These are phyloP conservation scores for Gastrophryne carolinensis DNA, from an alignment of 2,797 vertebrate genomes.

Conservation along the genomic window DNA sequence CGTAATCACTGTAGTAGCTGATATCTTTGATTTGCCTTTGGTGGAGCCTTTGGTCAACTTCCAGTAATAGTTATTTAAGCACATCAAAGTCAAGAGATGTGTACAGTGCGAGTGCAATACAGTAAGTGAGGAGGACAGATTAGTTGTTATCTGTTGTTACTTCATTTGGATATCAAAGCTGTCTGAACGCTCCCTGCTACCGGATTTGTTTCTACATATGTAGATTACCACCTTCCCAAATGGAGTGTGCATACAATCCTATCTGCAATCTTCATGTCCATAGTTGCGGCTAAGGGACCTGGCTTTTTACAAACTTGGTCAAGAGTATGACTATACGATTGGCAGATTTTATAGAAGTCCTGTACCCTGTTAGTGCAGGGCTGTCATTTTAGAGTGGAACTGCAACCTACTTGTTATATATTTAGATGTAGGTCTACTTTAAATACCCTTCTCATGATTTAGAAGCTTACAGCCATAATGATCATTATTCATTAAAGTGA, in stretches of 20 bases:
- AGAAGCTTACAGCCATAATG: no score
- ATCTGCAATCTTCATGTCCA: neutral
- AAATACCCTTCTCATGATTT: no score
- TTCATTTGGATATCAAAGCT: constrained; percentile 23
- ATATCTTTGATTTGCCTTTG: neutral
- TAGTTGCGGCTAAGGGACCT: neutral
- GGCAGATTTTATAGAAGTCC: no score
- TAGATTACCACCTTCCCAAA: neutral
- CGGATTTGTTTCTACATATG: constrained; percentile 1
- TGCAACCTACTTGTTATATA: no score
- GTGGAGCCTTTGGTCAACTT: constrained; percentile 21
- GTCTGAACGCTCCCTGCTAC: constrained; percentile 23
- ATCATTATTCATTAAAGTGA: no score
- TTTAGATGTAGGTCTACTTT: no score
- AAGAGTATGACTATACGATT: no score
- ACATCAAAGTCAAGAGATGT: constrained; percentile 31
- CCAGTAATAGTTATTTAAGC: neutral
- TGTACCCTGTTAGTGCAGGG: no score
- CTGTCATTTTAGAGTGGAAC: no score
- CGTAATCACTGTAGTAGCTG: constrained; percentile 26
- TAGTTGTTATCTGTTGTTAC: constrained; percentile 32
- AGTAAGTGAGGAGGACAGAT: constrained; percentile 38
- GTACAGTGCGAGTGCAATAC: constrained; percentile 1
- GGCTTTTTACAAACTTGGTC: no score
- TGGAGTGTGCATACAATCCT: neutral